These are phyloP conservation scores for Phallusia fumigata DNA, from an alignment of 23 tunicate genomes.

Conservation along the genomic window DNA sequence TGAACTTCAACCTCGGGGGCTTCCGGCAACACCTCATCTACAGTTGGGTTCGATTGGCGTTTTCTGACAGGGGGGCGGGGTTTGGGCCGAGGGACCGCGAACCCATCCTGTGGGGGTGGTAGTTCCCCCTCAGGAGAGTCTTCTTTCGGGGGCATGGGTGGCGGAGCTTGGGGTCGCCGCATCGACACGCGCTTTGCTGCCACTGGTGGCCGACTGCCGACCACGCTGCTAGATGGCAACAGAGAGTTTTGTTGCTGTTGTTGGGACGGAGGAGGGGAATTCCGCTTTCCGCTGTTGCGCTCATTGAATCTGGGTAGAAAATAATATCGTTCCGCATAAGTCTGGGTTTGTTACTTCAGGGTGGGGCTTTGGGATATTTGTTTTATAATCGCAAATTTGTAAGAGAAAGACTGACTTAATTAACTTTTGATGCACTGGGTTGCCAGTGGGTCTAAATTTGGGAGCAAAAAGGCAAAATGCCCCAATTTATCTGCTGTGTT, in stretches of 20 bases:
- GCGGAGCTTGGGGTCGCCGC: conserved; percentile 67
- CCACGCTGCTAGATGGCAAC: background rate
- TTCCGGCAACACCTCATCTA: conserved; percentile 7
- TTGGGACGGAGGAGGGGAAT: background rate
- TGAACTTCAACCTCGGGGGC: background rate
- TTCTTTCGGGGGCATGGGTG: conserved; percentile 61
- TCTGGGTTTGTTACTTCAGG: too few relatives aligned
- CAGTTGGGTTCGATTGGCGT: conserved; percentile 6
- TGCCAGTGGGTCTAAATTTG: too few relatives aligned
- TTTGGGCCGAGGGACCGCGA: conserved; percentile 9
- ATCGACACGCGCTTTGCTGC: conserved; percentile 54
- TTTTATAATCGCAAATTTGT: too few relatives aligned
- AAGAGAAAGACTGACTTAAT: too few relatives aligned
- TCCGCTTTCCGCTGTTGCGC: background rate
- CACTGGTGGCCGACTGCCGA: conserved; percentile 53
- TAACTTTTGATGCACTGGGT: too few relatives aligned
- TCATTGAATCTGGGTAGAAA: background rate
- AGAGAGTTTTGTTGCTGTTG: background rate
- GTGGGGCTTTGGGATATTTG: too few relatives aligned
- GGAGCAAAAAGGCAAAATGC: too few relatives aligned
- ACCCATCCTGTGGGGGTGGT: conserved; percentile 1
- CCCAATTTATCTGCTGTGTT: too few relatives aligned
- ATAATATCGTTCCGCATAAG: too few relatives aligned
- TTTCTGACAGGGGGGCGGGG: conserved; percentile 48
- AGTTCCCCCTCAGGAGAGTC: background rate